Evolutionary conservation across 2,113 vertebrate species (phyloP), one percentile per base, ranked within the genome.

Genomic region (Lamprotornis superbus): DNA sequence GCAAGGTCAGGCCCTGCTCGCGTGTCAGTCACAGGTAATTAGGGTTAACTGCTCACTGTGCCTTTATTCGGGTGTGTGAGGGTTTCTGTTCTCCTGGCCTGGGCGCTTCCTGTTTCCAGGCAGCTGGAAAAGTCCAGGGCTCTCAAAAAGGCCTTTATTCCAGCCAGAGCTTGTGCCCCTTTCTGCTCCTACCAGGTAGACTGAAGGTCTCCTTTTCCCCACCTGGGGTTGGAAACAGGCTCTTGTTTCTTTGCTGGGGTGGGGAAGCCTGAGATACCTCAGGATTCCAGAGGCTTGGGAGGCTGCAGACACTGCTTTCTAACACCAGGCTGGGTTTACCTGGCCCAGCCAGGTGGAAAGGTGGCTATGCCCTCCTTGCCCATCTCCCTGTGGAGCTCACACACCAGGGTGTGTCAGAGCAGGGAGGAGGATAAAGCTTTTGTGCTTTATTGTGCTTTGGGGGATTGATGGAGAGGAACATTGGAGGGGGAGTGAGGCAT

Each of bases 131-230:
- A 98, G 96, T 97, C 98, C 96, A 95, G 95, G n/a, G 85, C 94
- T 97, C 95, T 98, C 95, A 98, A 98, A 98, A 97, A 96, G 27
- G 76, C 95, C 98, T 98, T 98, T 98, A 98, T 98, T 98, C 95
- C 89, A 83, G 55, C 18, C 77, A 70, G 83, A 94, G 82, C 94
- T 21, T 37, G 3, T 50, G 52, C 35, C 23, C 55, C 82, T 91
- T 81, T 87, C 87, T 95, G 74, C 28, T 69, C 25, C 70, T 47
- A 63, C 84, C 67, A 83, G 93, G 90, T 96, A 91, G 93, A 78
- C 96, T 42, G 53, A 83, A 81, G 61, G 50, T 49, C 94, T 96
- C 71, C 82, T 88, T 91, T 70, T 87, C 83, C 63, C 81, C 69
- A 68, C 79, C 83, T 74, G 5, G 82, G 86, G 88, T 3, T 87